Evolutionary conservation across 2,888 invertebrate genomes (phyloP), one percentile per base, ranked within the genome.

Genomic region (Alentia gelatinosa): DNA sequence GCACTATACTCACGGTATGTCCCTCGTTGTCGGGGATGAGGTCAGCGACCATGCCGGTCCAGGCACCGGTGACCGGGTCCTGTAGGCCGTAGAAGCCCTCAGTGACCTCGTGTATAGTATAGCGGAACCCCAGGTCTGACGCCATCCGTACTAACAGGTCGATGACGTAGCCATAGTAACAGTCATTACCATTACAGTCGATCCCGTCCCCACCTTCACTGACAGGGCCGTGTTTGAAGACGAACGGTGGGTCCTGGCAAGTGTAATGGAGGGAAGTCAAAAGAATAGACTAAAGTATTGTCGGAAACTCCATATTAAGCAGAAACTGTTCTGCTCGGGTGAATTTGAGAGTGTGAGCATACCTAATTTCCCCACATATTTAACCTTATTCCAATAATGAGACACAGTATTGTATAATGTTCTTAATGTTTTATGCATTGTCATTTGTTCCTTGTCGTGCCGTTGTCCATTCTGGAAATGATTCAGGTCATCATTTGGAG

Each of bases 211-310:
- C 97, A 91, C 98, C 96, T 93, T 97, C 97, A 94, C 98, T 37
- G 50, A 89, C 19, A 19, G 56, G 39, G 19, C 63, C n/a, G 94
- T 98, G 97, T 95, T 97, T 98, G 19, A 98, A 95, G 98, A 98
- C 98, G 94, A 98, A 98, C 0, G 98, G 98, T 56, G 97, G 97
- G 94, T 97, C 98, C 98, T 99, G 96, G 23, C 1, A n/a, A 39
- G n/a, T n/a, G n/a, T n/a, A n/a, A n/a, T n/a, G n/a, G n/a, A n/a
- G n/a, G n/a, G n/a, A n/a, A n/a, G n/a, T n/a, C n/a, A n/a, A n/a
- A n/a, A n/a, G n/a, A n/a, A n/a, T n/a, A n/a, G n/a, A n/a, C n/a
- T n/a, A n/a, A n/a, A n/a, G n/a, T n/a, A n/a, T n/a, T n/a, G n/a
- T n/a, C n/a, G n/a, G n/a, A n/a, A n/a, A n/a, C n/a, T n/a, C n/a